Evolutionary conservation across 2,888 invertebrate genomes (phyloP).

Genomic region (Selenia dentaria): DNA sequence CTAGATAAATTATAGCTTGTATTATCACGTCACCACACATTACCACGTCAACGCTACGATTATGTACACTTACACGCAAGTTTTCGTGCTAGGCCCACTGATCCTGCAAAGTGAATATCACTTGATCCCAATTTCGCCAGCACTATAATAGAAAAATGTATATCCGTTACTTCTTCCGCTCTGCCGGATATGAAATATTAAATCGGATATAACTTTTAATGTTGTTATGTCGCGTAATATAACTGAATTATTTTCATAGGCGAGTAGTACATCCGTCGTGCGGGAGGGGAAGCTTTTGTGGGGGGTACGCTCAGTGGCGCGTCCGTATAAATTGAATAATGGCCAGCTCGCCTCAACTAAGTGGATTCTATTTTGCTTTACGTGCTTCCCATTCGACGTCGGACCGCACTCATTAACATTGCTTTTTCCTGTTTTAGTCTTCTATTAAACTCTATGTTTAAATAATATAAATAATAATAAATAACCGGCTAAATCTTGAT

Average conservation of each 20-base stretch:
- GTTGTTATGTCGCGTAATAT: constrained; percentile 17
- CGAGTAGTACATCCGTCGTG: constrained; percentile 39
- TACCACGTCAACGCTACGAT: no score
- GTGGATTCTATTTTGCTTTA: constrained; percentile 73
- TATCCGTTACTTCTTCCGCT: not conserved
- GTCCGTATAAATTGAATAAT: constrained; percentile 76
- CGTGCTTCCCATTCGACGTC: constrained; percentile 52
- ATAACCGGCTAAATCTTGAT: no score
- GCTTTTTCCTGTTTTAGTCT: no score
- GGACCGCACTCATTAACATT: constrained; percentile 42
- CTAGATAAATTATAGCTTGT: no score
- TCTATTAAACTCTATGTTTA: no score
- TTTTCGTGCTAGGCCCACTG: no score
- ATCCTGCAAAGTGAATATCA: no score
- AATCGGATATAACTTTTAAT: constrained; percentile 14
- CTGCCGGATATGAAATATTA: constrained; percentile 4
- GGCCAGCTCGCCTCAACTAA: constrained; percentile 65
- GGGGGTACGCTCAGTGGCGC: constrained; percentile 38
- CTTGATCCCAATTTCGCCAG: no score
- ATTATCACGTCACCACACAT: no score
- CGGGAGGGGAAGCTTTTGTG: constrained; percentile 54
- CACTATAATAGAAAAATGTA: no score
- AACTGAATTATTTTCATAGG: constrained; percentile 27
- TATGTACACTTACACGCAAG: no score
- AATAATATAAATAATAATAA: no score